Evolutionary conservation across 2,797 vertebrate species (phyloP).

Genomic region (Allobates femoralis): DNA sequence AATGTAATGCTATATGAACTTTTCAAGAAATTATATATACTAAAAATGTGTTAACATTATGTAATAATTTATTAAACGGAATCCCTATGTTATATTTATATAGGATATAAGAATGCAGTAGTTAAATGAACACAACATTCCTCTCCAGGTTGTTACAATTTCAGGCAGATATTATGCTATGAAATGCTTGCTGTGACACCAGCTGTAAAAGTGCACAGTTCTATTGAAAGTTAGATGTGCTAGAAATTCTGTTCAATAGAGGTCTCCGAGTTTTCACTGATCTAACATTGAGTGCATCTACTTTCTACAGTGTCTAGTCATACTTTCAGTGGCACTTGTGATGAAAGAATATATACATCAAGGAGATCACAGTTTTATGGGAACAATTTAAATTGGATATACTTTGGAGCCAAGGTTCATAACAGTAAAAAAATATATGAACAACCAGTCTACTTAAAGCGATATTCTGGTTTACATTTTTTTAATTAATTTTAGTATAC

Average conservation of each 20-base stretch:
- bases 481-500: too few species aligned
- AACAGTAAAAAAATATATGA: too few species aligned
- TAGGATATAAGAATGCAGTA: too few species aligned
- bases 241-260: slow-evolving; percentile 10
- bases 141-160: neutral
- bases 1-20: too few species aligned
- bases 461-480: too few species aligned
- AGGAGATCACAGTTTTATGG: slow-evolving; percentile 20
- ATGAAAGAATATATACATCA: slow-evolving; percentile 47
- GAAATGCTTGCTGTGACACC: slow-evolving; percentile 4
- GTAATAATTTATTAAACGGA: too few species aligned
- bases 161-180: neutral
- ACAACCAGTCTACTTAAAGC: too few species aligned
- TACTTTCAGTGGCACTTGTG: slow-evolving; percentile 28
- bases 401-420: neutral
- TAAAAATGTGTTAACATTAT: too few species aligned
- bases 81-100: too few species aligned
- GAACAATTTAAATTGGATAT: slow-evolving; percentile 5
- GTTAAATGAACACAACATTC: too few species aligned
- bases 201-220: slow-evolving; percentile 39
- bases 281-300: slow-evolving; percentile 11
- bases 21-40: neutral
- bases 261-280: slow-evolving; percentile 24
- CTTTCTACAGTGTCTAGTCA: slow-evolving; percentile 8
- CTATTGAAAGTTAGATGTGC: slow-evolving; percentile 20